Percentiles rank a stretch among this genome's conserved stretches.
Conservation (phyloP, 1,140 invertebrate genomes). For the Danaus plexippus region DNA sequence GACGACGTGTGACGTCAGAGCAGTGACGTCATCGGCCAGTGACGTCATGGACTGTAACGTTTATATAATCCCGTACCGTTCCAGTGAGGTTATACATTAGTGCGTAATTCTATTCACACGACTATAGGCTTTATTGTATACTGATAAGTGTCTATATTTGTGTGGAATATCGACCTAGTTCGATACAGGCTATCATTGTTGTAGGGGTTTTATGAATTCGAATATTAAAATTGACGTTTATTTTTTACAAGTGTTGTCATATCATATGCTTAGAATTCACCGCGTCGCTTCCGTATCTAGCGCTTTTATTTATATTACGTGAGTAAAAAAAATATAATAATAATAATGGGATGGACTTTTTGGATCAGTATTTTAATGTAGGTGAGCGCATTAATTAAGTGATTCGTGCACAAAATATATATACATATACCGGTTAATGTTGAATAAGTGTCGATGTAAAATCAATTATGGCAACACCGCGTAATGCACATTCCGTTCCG, state of each 20-base stretch:
- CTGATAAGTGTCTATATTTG: conserved; percentile 19
- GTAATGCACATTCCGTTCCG: conserved; percentile 63
- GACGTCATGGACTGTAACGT: conserved; percentile 11
- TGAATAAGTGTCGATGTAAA: conserved; percentile 18
- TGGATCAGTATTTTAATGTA: conserved; percentile 51
- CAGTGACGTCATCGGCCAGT: conserved; percentile 22
- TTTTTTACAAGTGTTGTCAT: conserved; percentile 54
- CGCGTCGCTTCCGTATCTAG: conserved; percentile 46
- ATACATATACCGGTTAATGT: conserved; percentile 32
- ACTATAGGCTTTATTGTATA: conserved; percentile 22
- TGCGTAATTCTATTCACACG: conserved; percentile 15
- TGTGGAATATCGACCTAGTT: conserved; percentile 8
- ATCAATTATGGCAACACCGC: conserved; percentile 47
- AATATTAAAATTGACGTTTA: conserved; percentile 26
- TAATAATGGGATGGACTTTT: conserved; percentile 13
- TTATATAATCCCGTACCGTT: conserved; percentile 18
- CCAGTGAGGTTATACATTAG: conserved; percentile 22
- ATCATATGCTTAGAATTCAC: conserved; percentile 53
- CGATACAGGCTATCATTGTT: conserved; percentile 35
- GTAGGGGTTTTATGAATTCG: conserved; percentile 28
- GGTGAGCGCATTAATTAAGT: conserved; percentile 16
- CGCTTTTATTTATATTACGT: conserved; percentile 29
- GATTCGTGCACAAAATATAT: conserved; percentile 60
- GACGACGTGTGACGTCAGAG: conserved; percentile 60
- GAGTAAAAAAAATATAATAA: conserved; percentile 9